Conservation (phyloP, 2,888 invertebrate genomes). For the Pollenia griseotomentosa region DNA sequence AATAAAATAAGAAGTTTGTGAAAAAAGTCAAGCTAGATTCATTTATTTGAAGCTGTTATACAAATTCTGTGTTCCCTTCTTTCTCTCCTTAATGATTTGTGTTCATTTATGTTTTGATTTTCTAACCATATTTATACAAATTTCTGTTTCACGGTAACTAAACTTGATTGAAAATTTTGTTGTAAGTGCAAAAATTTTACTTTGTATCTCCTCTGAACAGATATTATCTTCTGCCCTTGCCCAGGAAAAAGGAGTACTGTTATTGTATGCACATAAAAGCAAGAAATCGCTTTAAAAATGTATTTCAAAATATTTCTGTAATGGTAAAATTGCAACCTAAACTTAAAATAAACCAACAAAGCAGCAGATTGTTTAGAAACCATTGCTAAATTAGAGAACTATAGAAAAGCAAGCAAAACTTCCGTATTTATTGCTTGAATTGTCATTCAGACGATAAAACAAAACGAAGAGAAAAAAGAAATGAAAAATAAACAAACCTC, state of each 20-base stretch:
- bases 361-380: constrained; percentile 65
- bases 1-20: too few species aligned
- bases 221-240: too few species aligned
- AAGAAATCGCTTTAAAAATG: constrained; percentile 32
- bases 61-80: too few species aligned
- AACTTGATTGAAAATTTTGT: constrained; percentile 79
- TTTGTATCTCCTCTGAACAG: background rate
- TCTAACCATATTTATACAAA: constrained; percentile 69
- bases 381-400: constrained; percentile 47
- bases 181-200: constrained; percentile 32
- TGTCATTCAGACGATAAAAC: constrained; percentile 45
- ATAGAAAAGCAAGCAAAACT: constrained; percentile 44
- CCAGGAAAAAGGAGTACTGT: background rate
- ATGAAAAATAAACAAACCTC: background rate
- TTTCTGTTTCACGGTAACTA: constrained; percentile 79
- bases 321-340: constrained; percentile 28
- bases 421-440: constrained; percentile 65
- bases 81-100: background rate
- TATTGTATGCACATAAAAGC: background rate
- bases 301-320: constrained; percentile 46
- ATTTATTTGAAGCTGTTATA: too few species aligned
- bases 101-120: background rate
- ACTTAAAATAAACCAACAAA: constrained; percentile 28
- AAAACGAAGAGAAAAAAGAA: background rate
- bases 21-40: too few species aligned